These are phyloP conservation scores for Dasypolia templi DNA, from an alignment of 2,888 invertebrate species.

Conservation along the genomic window DNA sequence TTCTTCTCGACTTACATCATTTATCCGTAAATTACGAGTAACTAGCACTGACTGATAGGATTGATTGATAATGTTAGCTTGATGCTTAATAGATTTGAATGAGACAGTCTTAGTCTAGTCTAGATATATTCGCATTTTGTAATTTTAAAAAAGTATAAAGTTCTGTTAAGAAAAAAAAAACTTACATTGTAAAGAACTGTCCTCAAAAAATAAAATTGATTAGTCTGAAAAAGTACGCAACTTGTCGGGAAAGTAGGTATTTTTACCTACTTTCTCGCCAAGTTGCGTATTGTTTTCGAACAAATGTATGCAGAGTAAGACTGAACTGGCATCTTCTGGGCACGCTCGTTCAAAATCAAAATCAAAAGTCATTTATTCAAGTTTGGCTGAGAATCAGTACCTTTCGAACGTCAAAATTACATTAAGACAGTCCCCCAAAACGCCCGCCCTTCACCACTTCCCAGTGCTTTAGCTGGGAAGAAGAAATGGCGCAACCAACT, in stretches of 20 bases:
- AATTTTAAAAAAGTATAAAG: background rate
- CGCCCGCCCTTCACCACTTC: too few relatives aligned
- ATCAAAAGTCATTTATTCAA: too few relatives aligned
- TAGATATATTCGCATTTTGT: background rate
- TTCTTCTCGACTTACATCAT: slow-evolving; percentile 35
- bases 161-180: background rate
- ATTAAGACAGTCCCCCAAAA: too few relatives aligned
- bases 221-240: background rate
- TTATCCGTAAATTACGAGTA: slow-evolving; percentile 31
- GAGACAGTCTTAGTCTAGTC: background rate
- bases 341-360: too few relatives aligned
- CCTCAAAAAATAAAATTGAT: background rate
- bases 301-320: too few relatives aligned
- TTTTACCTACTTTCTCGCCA: too few relatives aligned
- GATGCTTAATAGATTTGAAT: background rate
- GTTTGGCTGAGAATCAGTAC: too few relatives aligned
- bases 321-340: too few relatives aligned
- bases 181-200: background rate
- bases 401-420: too few relatives aligned
- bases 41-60: slow-evolving; percentile 25
- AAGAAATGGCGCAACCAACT: too few relatives aligned
- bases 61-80: background rate
- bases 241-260: background rate
- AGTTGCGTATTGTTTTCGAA: background rate
- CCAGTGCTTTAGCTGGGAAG: too few relatives aligned